Evolutionary conservation across 2,888 invertebrate genomes (phyloP), one percentile per base, ranked within the genome.

Genomic region (Automeris io): DNA sequence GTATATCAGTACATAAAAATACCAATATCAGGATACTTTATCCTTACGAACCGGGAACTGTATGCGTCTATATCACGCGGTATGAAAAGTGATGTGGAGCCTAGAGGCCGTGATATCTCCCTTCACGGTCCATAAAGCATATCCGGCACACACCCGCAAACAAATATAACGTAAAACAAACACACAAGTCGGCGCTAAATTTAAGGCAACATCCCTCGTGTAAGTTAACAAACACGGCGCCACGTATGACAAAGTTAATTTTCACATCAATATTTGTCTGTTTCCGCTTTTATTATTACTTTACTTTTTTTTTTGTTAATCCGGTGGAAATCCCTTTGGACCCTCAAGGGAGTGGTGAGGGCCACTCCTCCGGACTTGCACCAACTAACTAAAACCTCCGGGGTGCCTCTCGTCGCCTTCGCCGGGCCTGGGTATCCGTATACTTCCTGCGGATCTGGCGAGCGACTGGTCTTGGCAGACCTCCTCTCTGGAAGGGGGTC

Each of bases 41-140:
- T 39, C 16, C 25, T 23, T 24, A 38, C 25, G 38, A 38, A 33
- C 26, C 11, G 26, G 26, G 33, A 19, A 34, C 39, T 26, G 26
- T 18, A 34, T 22, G 39, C 36, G 54, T 51, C 54, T 51, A 51
- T 54, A 48, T 49, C 44, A 42, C 42, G 45, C 40, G 49, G 45
- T 53, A 50, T 51, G 41, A 49, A 47, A 48, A 58, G 48, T 59
- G 59, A 66, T 57, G 56, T 19, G 45, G 19, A 12, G 33, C 33
- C 36, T 49, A 46, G 57, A 63, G 53, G 49, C 59, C 50, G 51
- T 58, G 63, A 57, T 70, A 70, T 73, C 66, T 53, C 58, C 42
- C 50, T 72, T 72, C 58, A 71, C 70, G 65, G 69, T 63, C 66
- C 68, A 70, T 73, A 71, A 66, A 71, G 57, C 70, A 62, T 59